phyloP scores from a whole-genome alignment of 1,140 invertebrate genomes.

The Muscidifurax raptorellus region DNA sequence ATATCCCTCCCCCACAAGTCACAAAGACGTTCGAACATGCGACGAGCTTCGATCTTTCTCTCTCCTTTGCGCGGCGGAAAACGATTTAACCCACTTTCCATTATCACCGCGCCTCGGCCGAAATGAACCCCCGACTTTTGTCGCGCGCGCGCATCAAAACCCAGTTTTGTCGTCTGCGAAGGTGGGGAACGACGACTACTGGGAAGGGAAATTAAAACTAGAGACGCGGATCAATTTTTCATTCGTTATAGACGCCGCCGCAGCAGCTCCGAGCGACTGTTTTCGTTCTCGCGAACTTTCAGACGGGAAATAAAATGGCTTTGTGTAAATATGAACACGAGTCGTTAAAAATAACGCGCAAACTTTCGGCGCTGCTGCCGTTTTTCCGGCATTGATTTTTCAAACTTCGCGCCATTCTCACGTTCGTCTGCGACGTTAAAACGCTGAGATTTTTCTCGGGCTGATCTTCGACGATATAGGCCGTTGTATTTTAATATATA shows the following conservation, averaged over 20 bases:
- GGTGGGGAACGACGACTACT: background rate
- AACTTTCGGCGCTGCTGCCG: too few relatives aligned
- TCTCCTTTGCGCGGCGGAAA: background rate
- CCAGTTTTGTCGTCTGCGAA: slow-evolving; percentile 1
- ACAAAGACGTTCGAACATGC: background rate
- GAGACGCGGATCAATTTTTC: slow-evolving; percentile 24
- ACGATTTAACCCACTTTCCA: slow-evolving; percentile 51
- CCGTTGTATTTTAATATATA: too few relatives aligned
- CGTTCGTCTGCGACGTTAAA: too few relatives aligned
- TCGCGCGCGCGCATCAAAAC: background rate
- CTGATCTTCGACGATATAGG: too few relatives aligned
- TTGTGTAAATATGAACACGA: background rate
- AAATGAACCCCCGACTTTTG: slow-evolving; percentile 21
- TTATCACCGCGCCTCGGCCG: slow-evolving; percentile 30
- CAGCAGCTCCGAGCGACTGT: background rate
- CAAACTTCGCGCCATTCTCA: background rate
- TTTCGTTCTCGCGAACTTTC: background rate
- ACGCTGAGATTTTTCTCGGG: too few relatives aligned
- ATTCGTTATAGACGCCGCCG: background rate
- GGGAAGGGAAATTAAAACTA: slow-evolving; percentile 13
- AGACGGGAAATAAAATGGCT: background rate
- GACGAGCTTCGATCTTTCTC: slow-evolving; percentile 33
- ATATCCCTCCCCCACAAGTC: too few relatives aligned
- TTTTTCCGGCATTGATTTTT: background rate
- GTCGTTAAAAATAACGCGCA: background rate